phyloP scores from a whole-genome alignment of 2,113 vertebrate species.

The Pampusana beccarii region DNA sequence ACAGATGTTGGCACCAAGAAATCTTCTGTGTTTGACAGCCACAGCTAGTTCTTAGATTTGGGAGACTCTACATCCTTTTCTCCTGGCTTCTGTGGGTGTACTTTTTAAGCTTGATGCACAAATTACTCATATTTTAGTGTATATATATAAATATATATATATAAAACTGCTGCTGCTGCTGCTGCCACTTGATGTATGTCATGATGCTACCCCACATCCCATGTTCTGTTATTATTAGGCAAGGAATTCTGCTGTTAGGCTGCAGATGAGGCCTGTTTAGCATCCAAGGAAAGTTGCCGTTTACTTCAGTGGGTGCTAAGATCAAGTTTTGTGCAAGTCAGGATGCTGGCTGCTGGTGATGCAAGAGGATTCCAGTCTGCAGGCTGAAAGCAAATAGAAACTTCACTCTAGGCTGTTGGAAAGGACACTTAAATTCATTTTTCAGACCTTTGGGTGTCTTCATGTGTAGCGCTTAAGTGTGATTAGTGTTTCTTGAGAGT shows the following conservation, averaged over 20 bases:
- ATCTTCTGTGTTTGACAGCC: conserved; percentile 37
- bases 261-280: neutral
- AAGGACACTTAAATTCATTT: neutral
- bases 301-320: neutral
- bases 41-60: neutral
- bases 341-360: neutral
- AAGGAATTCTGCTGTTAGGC: neutral
- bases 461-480: neutral
- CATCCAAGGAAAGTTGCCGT: neutral
- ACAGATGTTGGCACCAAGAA: conserved; percentile 35
- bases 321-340: neutral
- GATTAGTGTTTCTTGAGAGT: neutral
- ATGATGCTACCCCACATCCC: neutral
- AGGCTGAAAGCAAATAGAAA: neutral
- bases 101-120: neutral
- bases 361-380: neutral
- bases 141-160: no score
- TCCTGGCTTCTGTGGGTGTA: neutral
- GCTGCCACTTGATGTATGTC: neutral
- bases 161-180: neutral
- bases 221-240: neutral
- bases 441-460: neutral
- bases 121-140: neutral
- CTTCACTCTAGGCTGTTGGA: neutral
- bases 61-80: neutral